A percentile compares a stretch with the other conserved stretches of the same genome.
Conservation (phyloP, 2,888 invertebrate genomes). For the Catocala fraxini region DNA sequence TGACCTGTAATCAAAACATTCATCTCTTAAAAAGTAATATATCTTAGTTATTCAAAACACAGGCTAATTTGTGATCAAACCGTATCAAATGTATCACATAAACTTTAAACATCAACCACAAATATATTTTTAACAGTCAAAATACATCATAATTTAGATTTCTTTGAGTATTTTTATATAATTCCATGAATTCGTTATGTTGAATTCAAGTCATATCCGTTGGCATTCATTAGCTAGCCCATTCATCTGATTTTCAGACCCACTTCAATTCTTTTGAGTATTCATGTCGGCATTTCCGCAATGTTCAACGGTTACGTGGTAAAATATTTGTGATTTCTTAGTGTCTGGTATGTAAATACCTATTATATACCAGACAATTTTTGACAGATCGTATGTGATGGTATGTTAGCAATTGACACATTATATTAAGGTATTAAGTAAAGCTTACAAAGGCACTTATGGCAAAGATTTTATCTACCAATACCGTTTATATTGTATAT, state of each 20-base stretch:
- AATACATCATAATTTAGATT: conserved; percentile 26
- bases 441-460: too few species aligned
- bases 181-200: conserved; percentile 43
- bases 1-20: conserved; percentile 1
- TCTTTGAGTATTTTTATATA: conserved; percentile 14
- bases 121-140: background rate
- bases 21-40: background rate
- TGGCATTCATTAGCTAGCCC: conserved; percentile 42
- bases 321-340: conserved; percentile 30
- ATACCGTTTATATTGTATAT: too few species aligned
- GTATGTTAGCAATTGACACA: too few species aligned
- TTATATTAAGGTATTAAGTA: too few species aligned
- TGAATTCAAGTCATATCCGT: conserved; percentile 38
- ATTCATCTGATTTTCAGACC: conserved; percentile 42
- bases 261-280: conserved; percentile 50
- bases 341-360: background rate
- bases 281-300: conserved; percentile 48
- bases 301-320: conserved; percentile 31
- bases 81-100: background rate
- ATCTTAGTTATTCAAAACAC: background rate
- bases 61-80: conserved; percentile 3
- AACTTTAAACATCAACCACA: conserved; percentile 5
- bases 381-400: too few species aligned
- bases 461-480: too few species aligned
- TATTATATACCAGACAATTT: background rate